phyloP scores from a whole-genome alignment of 1,140 invertebrate species.

The Lanistes nyassanus region DNA sequence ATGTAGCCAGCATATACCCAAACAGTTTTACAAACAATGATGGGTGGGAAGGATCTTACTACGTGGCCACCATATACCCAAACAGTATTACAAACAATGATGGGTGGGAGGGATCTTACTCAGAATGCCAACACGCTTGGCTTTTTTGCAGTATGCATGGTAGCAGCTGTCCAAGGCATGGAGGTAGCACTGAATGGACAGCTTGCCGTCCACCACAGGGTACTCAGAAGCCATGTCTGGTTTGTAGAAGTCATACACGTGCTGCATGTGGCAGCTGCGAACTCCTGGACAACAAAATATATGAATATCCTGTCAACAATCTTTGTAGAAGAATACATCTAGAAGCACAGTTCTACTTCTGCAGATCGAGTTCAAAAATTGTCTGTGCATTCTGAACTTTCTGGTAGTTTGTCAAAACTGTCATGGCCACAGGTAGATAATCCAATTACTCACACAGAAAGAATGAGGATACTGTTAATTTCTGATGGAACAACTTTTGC shows the following conservation, averaged over 20 bases:
- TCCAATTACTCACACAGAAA: neutral
- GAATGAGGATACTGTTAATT: neutral
- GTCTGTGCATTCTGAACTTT: neutral
- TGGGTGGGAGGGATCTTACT: conserved; percentile 40
- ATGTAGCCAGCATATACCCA: too few relatives aligned
- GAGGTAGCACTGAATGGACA: conserved; percentile 95
- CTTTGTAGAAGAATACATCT: neutral
- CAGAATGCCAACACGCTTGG: conserved; percentile 63
- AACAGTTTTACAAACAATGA: too few relatives aligned
- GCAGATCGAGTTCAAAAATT: too few relatives aligned
- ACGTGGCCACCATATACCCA: too few relatives aligned
- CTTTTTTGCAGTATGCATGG: conserved; percentile 82
- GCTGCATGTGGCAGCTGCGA: conserved; percentile 88
- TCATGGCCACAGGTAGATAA: neutral
- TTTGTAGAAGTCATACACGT: conserved; percentile 99
- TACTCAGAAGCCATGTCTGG: conserved; percentile 94
- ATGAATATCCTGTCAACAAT: neutral
- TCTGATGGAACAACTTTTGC: neutral
- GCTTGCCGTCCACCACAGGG: conserved; percentile 93
- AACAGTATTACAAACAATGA: neutral
- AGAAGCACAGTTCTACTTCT: neutral
- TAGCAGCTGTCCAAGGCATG: conserved; percentile 94
- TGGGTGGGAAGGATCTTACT: neutral
- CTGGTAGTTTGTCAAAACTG: neutral
- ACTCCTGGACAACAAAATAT: conserved; percentile 68